Conservation (phyloP, 2,113 vertebrate species). For the Carassius gibelio region DNA sequence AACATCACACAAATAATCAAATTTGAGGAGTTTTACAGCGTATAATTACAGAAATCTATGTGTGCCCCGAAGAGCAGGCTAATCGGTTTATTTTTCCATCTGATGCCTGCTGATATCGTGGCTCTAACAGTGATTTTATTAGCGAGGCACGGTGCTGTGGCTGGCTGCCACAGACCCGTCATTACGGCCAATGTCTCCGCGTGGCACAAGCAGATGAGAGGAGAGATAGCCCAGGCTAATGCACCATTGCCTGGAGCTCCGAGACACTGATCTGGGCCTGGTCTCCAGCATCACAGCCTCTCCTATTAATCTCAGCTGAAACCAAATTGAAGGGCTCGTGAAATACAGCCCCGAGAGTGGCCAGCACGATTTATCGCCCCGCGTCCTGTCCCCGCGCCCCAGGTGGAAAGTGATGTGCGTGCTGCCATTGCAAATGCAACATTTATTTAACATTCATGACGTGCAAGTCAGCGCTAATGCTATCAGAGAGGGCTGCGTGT, state of each 20-base stretch:
- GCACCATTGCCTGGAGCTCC: constrained; percentile 63
- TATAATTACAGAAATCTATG: constrained; percentile 81
- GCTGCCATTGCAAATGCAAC: constrained; percentile 64
- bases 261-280: constrained; percentile 74
- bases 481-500: constrained; percentile 27
- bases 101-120: constrained; percentile 90
- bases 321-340: constrained; percentile 78
- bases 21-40: constrained; percentile 80
- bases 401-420: constrained; percentile 29
- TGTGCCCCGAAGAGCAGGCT: constrained; percentile 86
- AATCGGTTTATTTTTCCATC: constrained; percentile 93
- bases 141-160: constrained; percentile 77
- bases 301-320: constrained; percentile 93
- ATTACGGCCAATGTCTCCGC: constrained; percentile 83
- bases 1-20: constrained; percentile 81
- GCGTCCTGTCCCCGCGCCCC: constrained; percentile 47
- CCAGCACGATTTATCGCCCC: constrained; percentile 54
- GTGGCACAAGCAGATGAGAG: constrained; percentile 75
- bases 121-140: constrained; percentile 94
- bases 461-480: constrained; percentile 43
- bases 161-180: constrained; percentile 79
- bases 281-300: constrained; percentile 80
- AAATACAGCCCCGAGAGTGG: constrained; percentile 69
- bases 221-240: constrained; percentile 72
- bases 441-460: constrained; percentile 61